phyloP scores from a whole-genome alignment of 2,888 invertebrate genomes.

The Coleophora flavipennella region DNA sequence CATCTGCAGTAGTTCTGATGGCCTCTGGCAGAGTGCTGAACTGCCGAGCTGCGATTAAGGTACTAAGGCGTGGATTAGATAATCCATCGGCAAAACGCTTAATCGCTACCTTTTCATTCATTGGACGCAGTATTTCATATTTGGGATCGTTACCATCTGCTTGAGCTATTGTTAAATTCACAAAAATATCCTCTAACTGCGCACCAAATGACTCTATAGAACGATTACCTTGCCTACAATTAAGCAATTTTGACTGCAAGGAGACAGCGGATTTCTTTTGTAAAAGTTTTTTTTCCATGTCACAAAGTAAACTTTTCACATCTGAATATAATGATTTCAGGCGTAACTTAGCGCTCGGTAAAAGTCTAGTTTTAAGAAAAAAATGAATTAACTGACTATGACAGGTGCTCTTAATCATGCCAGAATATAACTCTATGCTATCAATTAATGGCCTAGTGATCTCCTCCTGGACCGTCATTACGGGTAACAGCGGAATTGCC shows the following conservation, averaged over 20 bases:
- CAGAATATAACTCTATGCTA: too few relatives aligned
- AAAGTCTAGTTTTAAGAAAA: too few relatives aligned
- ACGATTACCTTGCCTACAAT: conserved; percentile 1
- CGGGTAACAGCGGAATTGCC: too few relatives aligned
- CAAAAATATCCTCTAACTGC: conserved; percentile 10
- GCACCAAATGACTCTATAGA: conserved; percentile 8
- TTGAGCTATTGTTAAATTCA: conserved; percentile 11
- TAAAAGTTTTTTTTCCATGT: too few relatives aligned
- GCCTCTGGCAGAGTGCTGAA: conserved; percentile 8
- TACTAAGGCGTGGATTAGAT: conserved; percentile 7
- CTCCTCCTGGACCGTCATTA: too few relatives aligned
- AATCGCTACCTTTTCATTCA: conserved; percentile 13
- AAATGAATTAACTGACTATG: too few relatives aligned
- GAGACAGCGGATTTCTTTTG: conserved; percentile 5
- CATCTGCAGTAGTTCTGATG: conserved; percentile 10
- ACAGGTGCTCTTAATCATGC: too few relatives aligned
- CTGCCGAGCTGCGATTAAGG: conserved; percentile 9
- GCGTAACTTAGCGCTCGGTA: too few relatives aligned
- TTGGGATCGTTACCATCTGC: conserved; percentile 5
- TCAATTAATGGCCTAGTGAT: too few relatives aligned
- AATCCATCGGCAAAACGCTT: conserved; percentile 13
- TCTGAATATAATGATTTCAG: too few relatives aligned
- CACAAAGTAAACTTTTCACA: too few relatives aligned
- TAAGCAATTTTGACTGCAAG: conserved; percentile 3
- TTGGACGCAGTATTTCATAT: conserved; percentile 7